Base-by-base conservation (phyloP, 2,888 invertebrate species). In the Magallana nippona region DNA sequence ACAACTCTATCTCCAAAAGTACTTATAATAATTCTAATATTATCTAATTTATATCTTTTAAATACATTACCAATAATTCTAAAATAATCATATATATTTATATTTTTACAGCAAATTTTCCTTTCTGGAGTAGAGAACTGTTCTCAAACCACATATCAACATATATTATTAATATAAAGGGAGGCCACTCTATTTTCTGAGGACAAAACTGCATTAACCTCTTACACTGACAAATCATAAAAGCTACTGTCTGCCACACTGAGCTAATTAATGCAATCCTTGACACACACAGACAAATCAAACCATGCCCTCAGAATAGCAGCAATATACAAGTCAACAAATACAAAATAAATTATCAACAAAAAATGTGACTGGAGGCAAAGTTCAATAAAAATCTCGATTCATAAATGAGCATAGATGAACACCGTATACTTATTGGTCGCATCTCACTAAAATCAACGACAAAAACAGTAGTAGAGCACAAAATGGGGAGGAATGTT, bases 271-370 rank as follows among this genome's bases (percentile, higher is more conserved):
- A 60, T 19, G 19, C 15, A 27, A 27, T 71, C 10, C 22, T 71
- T 27, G 27, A 71, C 71, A 27, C 71, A 15, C 71, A 27, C 71
- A 71, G 71, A 71, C 71, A 27, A 27, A 27, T 15, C 71, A 71
- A 71, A 15, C 22, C 2, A 15, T 27, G 71, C 71, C 71, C 71
- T 71, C 71, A 71, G 71, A 71, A 71, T 27, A 32, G 71, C 71
- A 71, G 71, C 71, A 22, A 10, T 15, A 71, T 71, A 71, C 71
- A 71, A 71, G 32, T 71, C 71, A 71, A 71, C 71, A 71, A 55
- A 57, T 80, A 80, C 85, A 85, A 85, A 85, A 85, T 85, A 85
- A 85, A 83, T 85, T 85, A 85, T 83, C 83, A 85, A 85, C 83
- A 85, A 85, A 83, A 85, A 83, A 86, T 80, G 71, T 80, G 56